Evolutionary conservation across 2,888 invertebrate species (phyloP).

Genomic region (Diogma glabrata): DNA sequence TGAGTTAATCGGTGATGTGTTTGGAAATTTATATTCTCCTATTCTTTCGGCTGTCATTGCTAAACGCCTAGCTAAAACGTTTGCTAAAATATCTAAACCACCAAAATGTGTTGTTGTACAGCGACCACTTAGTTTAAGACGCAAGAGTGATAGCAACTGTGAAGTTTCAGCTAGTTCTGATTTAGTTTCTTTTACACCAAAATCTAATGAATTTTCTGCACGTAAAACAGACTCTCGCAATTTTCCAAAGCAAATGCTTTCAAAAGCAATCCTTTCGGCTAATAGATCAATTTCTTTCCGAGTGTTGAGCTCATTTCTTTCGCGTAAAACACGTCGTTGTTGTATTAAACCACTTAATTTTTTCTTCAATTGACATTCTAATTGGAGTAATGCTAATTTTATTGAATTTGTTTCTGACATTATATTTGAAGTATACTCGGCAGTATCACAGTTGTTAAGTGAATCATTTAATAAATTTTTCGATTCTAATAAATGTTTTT

Average conservation of each 20-base stretch:
- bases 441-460: conserved; percentile 46
- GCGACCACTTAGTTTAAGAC: conserved; percentile 51
- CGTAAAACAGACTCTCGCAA: conserved; percentile 54
- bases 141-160: conserved; percentile 60
- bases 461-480: conserved; percentile 48
- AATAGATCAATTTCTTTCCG: conserved; percentile 56
- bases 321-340: conserved; percentile 51
- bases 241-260: conserved; percentile 58
- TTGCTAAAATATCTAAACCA: conserved; percentile 59
- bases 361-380: conserved; percentile 54
- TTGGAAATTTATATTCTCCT: conserved; percentile 36
- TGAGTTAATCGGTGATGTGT: conserved; percentile 41
- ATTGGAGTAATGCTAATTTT: conserved; percentile 46
- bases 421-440: conserved; percentile 28
- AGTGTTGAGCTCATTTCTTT: conserved; percentile 55
- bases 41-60: conserved; percentile 33
- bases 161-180: conserved; percentile 66
- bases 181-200: conserved; percentile 47
- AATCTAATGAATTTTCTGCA: conserved; percentile 44
- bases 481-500: conserved; percentile 50
- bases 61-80: conserved; percentile 61
- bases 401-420: conserved; percentile 42
- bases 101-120: conserved; percentile 36
- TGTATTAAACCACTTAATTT: conserved; percentile 59
- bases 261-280: conserved; percentile 70